Evolutionary conservation across 2,797 vertebrate species (phyloP).

Genomic region (Pangasius macronema): DNA sequence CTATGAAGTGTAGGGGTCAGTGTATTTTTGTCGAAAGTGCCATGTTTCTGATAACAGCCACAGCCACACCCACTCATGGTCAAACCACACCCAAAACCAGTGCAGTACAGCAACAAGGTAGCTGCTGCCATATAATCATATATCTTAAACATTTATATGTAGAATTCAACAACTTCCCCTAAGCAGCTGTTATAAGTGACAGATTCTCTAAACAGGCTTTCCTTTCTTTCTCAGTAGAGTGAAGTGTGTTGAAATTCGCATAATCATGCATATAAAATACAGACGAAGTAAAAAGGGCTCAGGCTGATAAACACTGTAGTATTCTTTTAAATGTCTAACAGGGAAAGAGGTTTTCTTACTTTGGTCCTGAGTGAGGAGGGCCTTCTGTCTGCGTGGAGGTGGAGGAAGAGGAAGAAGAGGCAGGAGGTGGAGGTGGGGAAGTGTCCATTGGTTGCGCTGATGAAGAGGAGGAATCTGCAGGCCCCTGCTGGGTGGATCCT

Average conservation of each 20-base stretch:
- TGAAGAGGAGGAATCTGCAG: slow-evolving; percentile 66
- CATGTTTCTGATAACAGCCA: neutral
- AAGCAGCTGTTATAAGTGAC: neutral
- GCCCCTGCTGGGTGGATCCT: slow-evolving; percentile 66
- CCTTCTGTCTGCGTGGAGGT: slow-evolving; percentile 72
- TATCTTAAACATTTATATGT: neutral
- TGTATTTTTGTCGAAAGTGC: neutral
- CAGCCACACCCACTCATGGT: neutral
- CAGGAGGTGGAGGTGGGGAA: slow-evolving; percentile 67
- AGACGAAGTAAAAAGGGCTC: no score
- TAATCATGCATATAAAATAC: neutral
- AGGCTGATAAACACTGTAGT: neutral
- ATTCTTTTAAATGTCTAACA: neutral
- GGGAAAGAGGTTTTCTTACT: slow-evolving; percentile 62
- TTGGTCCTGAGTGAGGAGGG: slow-evolving; percentile 73
- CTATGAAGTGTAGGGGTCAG: neutral
- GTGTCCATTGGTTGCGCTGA: slow-evolving; percentile 76
- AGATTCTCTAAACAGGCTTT: neutral
- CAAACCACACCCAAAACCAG: neutral
- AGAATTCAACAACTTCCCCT: neutral
- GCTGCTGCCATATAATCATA: neutral
- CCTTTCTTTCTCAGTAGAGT: neutral
- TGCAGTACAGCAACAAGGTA: neutral
- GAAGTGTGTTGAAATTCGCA: neutral
- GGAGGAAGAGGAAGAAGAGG: slow-evolving; percentile 69